Evolutionary conservation across 30 jellyfish, hydroid and myxozoan species (phyloP).

Genomic region (Aurelia coerulea): DNA sequence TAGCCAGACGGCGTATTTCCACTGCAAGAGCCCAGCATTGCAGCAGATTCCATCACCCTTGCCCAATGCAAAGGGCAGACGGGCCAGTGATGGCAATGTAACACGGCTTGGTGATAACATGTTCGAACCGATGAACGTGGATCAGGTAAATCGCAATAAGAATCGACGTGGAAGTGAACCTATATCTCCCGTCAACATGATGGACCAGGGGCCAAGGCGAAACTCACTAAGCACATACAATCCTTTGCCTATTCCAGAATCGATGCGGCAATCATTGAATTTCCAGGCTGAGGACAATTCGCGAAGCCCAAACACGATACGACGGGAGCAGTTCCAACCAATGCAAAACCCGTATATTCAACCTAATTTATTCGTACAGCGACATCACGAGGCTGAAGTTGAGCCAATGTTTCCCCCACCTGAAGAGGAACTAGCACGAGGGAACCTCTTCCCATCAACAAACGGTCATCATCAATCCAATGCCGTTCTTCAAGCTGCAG

Average conservation of each 20-base stretch:
- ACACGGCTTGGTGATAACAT: constrained; percentile 76
- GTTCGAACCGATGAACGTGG: constrained; percentile 50
- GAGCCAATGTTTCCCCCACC: constrained; percentile 86
- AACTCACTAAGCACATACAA: constrained; percentile 78
- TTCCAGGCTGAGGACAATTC: constrained; percentile 31
- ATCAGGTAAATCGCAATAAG: constrained; percentile 20
- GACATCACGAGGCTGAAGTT: constrained; percentile 46
- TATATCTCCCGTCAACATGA: constrained; percentile 58
- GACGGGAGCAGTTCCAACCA: constrained; percentile 47
- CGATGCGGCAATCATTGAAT: constrained; percentile 72
- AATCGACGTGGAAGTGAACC: constrained; percentile 97
- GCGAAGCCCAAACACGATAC: constrained; percentile 51
- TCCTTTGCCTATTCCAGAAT: constrained; percentile 86
- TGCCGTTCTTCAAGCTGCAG: constrained; percentile 67
- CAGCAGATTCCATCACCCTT: constrained; percentile 79
- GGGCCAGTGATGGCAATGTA: constrained; percentile 94
- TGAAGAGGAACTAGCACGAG: constrained; percentile 83
- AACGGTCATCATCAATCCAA: constrained; percentile 20
- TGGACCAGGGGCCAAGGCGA: constrained; percentile 85
- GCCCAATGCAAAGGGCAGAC: constrained; percentile 73
- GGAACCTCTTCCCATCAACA: constrained; percentile 57
- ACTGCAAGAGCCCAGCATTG: constrained; percentile 79
- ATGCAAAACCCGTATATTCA: constrained; percentile 62
- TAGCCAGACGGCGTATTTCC: constrained; percentile 82
- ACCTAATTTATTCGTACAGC: constrained; percentile 70